Conservation (phyloP, 2,888 invertebrate species). For the Heliconius ismenius region DNA sequence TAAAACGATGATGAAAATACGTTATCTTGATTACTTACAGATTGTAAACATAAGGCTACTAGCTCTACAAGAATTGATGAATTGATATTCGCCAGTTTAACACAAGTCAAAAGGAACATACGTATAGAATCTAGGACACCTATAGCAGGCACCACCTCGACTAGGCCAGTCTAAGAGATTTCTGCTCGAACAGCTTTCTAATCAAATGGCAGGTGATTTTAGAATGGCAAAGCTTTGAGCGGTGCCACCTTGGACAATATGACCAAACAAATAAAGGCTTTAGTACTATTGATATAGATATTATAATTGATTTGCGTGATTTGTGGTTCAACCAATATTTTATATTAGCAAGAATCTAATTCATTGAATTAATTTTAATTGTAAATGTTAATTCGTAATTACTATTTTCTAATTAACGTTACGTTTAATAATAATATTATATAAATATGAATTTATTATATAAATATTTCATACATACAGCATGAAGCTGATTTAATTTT, state of each 20-base stretch:
- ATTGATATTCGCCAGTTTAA: constrained; percentile 7
- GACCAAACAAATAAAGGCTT: not conserved
- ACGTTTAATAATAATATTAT: too few relatives aligned
- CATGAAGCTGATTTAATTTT: too few relatives aligned
- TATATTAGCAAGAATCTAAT: too few relatives aligned
- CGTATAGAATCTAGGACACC: not conserved
- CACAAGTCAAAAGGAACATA: not conserved
- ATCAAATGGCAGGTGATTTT: constrained; percentile 32
- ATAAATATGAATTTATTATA: too few relatives aligned
- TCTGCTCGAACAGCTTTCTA: constrained; percentile 31
- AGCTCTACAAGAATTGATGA: not conserved
- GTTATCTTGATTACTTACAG: not conserved
- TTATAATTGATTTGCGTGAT: too few relatives aligned
- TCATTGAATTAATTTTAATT: too few relatives aligned
- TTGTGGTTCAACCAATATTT: too few relatives aligned
- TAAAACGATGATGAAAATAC: not conserved
- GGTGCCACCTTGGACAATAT: not conserved
- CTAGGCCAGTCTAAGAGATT: constrained; percentile 22
- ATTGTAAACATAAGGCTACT: not conserved
- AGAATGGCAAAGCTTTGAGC: constrained; percentile 26
- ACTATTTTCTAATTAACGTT: too few relatives aligned
- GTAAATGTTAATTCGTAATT: too few relatives aligned
- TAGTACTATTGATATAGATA: not conserved
- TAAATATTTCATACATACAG: not conserved
- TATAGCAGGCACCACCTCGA: not conserved